Evolutionary conservation across 2,113 vertebrate genomes (phyloP).

Genomic region (Chamaetylas fuelleborni): DNA sequence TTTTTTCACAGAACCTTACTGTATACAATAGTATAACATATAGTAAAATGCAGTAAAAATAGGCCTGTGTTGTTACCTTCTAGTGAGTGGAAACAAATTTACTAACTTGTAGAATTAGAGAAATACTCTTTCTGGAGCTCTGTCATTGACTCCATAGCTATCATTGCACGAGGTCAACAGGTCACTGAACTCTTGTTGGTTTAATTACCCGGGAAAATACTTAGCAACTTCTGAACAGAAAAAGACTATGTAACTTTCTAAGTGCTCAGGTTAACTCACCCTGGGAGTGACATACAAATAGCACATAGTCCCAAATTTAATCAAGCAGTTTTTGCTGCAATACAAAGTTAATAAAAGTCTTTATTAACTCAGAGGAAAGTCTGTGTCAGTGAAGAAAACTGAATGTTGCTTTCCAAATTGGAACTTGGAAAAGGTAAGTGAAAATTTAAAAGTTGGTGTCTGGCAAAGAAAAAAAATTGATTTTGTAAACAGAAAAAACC

Average conservation of each 20-base stretch:
- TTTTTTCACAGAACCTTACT: not conserved
- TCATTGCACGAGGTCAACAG: not conserved
- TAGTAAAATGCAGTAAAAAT: not conserved
- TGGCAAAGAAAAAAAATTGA: not conserved
- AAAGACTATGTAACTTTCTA: not conserved
- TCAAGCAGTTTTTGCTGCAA: not conserved
- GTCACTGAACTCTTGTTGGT: not conserved
- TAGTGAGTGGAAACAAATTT: not conserved
- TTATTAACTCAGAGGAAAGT: not conserved
- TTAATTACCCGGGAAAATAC: conserved; percentile 4
- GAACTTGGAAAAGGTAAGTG: not conserved
- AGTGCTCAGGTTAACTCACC: rapidly evolving
- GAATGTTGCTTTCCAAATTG: not conserved
- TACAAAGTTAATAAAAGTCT: not conserved
- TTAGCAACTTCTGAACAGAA: not conserved
- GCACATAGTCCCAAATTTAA: not conserved
- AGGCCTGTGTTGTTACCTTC: not conserved
- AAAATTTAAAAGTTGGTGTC: not conserved
- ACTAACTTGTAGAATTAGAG: not conserved
- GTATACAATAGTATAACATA: not conserved
- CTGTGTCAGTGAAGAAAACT: not conserved
- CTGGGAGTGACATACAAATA: not conserved
- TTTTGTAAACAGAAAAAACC: not conserved
- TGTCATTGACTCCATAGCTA: not conserved
- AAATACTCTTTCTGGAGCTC: not conserved